phyloP scores from a whole-genome alignment of 2,888 invertebrate genomes.

The Branchipolynoe longqiensis region DNA sequence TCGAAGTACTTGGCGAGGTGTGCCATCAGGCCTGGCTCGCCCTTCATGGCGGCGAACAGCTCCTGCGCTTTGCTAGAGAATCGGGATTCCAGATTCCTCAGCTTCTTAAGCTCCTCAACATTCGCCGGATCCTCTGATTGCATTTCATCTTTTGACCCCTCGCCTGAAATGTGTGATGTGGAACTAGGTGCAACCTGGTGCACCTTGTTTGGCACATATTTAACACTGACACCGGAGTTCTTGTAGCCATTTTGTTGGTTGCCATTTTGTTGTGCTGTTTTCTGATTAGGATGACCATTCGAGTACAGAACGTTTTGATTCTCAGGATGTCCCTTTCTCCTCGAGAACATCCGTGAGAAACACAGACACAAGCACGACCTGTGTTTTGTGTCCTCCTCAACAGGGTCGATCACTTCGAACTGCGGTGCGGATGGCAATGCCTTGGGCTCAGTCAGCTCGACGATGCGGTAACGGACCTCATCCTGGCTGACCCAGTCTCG shows the following conservation, averaged over 20 bases:
- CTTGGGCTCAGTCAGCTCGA: slow-evolving; percentile 47
- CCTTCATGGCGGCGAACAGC: slow-evolving; percentile 71
- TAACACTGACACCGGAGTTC: neutral
- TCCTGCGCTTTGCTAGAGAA: slow-evolving; percentile 67
- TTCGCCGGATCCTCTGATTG: neutral
- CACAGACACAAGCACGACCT: slow-evolving; percentile 73
- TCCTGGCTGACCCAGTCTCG: slow-evolving; percentile 65
- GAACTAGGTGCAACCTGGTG: slow-evolving; percentile 20
- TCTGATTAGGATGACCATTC: too few relatives aligned
- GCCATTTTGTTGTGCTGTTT: neutral
- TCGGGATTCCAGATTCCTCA: slow-evolving; percentile 51
- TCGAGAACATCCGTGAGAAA: slow-evolving; percentile 66
- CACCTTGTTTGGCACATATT: neutral
- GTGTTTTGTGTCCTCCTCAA: slow-evolving; percentile 66
- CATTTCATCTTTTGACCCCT: neutral
- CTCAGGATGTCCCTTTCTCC: slow-evolving; percentile 9
- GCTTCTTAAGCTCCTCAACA: slow-evolving; percentile 52
- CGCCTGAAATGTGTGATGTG: neutral
- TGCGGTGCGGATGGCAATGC: slow-evolving; percentile 32
- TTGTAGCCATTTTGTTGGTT: slow-evolving; percentile 31
- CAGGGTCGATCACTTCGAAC: slow-evolving; percentile 58
- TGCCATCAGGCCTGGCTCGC: slow-evolving; percentile 67
- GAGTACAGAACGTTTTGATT: neutral
- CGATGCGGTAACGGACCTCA: slow-evolving; percentile 57
- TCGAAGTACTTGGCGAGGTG: slow-evolving; percentile 78